phyloP scores from a whole-genome alignment of 1,140 invertebrate genomes.

The Metopolophium dirhodum region DNA sequence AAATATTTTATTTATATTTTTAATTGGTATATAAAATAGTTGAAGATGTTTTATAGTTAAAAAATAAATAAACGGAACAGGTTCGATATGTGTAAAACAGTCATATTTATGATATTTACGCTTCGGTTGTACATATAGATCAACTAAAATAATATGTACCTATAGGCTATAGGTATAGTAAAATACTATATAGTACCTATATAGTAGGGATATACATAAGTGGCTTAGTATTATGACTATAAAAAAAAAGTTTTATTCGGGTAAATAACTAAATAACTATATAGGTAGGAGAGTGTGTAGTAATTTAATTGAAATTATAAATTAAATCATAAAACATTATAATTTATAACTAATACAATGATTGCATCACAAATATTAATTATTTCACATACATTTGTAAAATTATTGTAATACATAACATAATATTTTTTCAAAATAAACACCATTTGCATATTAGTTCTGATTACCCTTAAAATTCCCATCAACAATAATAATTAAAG shows the following conservation, averaged over 20 bases:
- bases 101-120: background rate
- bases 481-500: too few relatives aligned
- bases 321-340: background rate
- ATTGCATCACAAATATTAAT: background rate
- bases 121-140: background rate
- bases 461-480: too few relatives aligned
- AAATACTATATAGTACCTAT: too few relatives aligned
- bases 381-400: too few relatives aligned
- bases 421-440: too few relatives aligned
- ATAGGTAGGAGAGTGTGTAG: background rate
- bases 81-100: background rate
- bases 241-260: background rate
- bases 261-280: background rate
- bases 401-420: too few relatives aligned
- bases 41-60: background rate
- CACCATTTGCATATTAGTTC: too few relatives aligned
- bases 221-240: background rate
- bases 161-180: too few relatives aligned
- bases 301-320: background rate
- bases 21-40: background rate
- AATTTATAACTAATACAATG: background rate
- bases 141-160: too few relatives aligned
- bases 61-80: background rate
- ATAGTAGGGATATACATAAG: too few relatives aligned
- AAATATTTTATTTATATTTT: background rate